Evolutionary conservation across 2,797 vertebrate genomes (phyloP), one percentile per base, ranked within the genome.

Genomic region (Urocyon cinereoargenteus): DNA sequence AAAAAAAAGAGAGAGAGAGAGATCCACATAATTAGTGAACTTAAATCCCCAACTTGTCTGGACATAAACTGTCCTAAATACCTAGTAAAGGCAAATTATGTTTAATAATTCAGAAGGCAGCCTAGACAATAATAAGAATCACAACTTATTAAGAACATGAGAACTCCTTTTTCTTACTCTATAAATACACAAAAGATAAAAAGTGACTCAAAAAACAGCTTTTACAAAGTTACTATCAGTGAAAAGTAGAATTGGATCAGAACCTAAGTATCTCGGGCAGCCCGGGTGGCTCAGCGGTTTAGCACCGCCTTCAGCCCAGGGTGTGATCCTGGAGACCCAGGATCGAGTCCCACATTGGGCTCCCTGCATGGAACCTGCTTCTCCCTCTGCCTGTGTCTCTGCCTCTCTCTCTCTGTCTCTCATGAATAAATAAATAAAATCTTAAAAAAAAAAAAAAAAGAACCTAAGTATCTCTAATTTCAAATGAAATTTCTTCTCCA

Each of bases 71-170:
- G 66, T 92, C 64, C 24, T 34, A 94, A 84, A 72, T 61, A 72
- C 40, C 9, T 31, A 95, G 18, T 34, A 24, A 49, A 93, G 9
- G 55, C 21, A 66, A 7, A 84, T 68, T 93, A 77, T 34, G 0
- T 28, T 89, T 94, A 95, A 64, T 34, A 95, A 83, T 61, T 91
- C 40, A 73, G 93, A 91, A 79, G 45, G 55, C 68, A 94, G n/a
- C n/a, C 68, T 26, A 79, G 18, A 77, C 24, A 95, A 73, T 13
- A 82, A 26, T 51, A 66, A 14, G 19, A 36, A 16, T 4, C 79
- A 26, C 3, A 92, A 57, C n/a, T 91, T 90, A 90, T 19, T 91
- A 91, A 91, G 22, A 90, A n/a, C 28, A 16, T 68, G 53, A 21
- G 45, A 40, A 82, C 31, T 62, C 16, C 13, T 13, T 89, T 73